Conservation (phyloP, 1,140 invertebrate species). For the Aricia agestis region DNA sequence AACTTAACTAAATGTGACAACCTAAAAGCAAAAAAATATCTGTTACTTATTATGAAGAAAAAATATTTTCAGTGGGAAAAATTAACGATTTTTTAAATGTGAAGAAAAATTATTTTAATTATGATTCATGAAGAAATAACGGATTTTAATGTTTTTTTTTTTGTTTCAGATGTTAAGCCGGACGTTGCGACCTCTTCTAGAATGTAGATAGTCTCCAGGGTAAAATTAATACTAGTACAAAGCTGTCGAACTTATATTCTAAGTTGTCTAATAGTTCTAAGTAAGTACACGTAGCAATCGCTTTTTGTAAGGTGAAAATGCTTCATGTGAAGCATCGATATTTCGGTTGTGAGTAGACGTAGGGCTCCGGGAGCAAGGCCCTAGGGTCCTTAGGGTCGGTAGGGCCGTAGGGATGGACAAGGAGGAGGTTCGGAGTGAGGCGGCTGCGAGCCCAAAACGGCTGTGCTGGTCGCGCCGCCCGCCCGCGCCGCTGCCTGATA, state of each 20-base stretch:
- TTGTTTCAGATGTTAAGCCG: slow-evolving; percentile 72
- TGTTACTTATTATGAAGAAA: no score
- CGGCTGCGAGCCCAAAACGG: slow-evolving; percentile 51
- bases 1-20: no score
- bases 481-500: slow-evolving; percentile 61
- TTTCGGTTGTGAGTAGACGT: slow-evolving; percentile 53
- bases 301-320: slow-evolving; percentile 50
- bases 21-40: no score
- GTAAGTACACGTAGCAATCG: slow-evolving; percentile 40
- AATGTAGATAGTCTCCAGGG: slow-evolving; percentile 43
- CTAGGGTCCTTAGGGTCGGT: slow-evolving; percentile 32
- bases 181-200: slow-evolving; percentile 54
- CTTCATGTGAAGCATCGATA: slow-evolving; percentile 67
- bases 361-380: slow-evolving; percentile 36
- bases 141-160: slow-evolving; percentile 22
- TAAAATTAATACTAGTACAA: slow-evolving; percentile 51
- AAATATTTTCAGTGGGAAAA: no score
- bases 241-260: slow-evolving; percentile 57
- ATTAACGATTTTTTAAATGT: no score
- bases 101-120: no score
- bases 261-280: slow-evolving; percentile 25
- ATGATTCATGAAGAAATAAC: no score
- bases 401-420: slow-evolving; percentile 59
- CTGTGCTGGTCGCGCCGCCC: slow-evolving; percentile 60
- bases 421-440: slow-evolving; percentile 61